These are phyloP conservation scores for Diadumene lineata DNA, from an alignment of 92 coral and sea anemone species.

Conservation along the genomic window DNA sequence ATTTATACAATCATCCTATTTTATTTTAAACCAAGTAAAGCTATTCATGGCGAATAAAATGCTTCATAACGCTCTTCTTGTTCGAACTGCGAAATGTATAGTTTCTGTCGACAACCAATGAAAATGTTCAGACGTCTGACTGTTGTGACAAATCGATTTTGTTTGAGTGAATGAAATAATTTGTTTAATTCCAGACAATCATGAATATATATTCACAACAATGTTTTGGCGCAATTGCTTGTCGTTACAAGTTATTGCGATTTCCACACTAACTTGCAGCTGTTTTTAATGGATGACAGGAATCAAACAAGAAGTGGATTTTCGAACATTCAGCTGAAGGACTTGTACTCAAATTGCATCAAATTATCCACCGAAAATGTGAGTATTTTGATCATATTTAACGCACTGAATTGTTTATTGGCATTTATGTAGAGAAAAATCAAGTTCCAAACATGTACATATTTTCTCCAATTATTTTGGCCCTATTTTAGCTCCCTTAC, in stretches of 20 bases:
- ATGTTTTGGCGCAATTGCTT: not conserved
- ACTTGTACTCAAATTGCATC: constrained; percentile 90
- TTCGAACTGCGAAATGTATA: not conserved
- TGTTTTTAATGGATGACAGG: not conserved
- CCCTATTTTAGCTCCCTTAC: not conserved
- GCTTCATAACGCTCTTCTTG: not conserved
- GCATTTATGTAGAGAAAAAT: no score
- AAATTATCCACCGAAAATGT: constrained; percentile 96
- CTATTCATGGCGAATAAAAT: not conserved
- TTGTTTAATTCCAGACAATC: not conserved
- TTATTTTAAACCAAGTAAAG: not conserved
- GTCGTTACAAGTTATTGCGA: not conserved
- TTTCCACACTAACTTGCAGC: not conserved
- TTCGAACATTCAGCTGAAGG: constrained; percentile 83
- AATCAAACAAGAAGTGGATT: constrained; percentile 59
- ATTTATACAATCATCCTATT: no score
- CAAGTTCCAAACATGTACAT: no score
- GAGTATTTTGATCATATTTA: constrained; percentile 36
- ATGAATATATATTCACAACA: not conserved
- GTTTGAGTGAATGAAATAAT: not conserved
- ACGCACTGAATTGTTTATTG: no score
- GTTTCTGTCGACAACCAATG: no score
- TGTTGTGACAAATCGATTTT: not conserved
- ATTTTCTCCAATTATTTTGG: no score
- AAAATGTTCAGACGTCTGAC: no score